These are phyloP conservation scores for Philereme vetulata DNA, from an alignment of 2,888 invertebrate genomes.

Conservation along the genomic window DNA sequence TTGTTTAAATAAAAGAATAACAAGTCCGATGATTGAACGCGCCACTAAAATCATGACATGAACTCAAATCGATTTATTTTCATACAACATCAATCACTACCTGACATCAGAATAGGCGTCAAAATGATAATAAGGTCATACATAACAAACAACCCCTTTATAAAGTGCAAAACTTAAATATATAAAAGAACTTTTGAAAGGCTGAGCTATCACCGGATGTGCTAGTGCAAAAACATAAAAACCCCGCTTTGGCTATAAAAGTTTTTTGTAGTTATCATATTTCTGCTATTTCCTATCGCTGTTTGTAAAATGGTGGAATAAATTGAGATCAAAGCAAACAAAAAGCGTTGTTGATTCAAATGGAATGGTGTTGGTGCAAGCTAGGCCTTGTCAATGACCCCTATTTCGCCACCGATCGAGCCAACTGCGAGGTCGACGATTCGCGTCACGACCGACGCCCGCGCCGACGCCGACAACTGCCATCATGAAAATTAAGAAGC, in stretches of 20 bases:
- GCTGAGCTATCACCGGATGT: conserved; percentile 39
- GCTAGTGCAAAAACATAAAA: conserved; percentile 52
- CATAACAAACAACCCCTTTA: conserved; percentile 36
- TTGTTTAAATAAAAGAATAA: conserved; percentile 54
- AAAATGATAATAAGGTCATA: conserved; percentile 45
- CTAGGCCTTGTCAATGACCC: conserved; percentile 81
- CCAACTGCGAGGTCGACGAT: conserved; percentile 67
- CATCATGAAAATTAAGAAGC: conserved; percentile 34
- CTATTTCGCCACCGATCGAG: conserved; percentile 74
- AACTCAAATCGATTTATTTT: conserved; percentile 43
- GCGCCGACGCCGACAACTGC: conserved; percentile 30
- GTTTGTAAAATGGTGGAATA: conserved; percentile 40
- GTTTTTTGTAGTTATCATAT: conserved; percentile 41
- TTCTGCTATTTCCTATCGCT: conserved; percentile 42
- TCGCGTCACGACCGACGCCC: conserved; percentile 53
- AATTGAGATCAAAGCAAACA: conserved; percentile 42
- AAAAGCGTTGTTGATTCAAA: conserved; percentile 53
- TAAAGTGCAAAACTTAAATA: conserved; percentile 24
- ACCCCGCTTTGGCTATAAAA: conserved; percentile 43
- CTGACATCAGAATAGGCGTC: conserved; percentile 37
- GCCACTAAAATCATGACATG: conserved; percentile 29
- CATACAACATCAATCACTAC: conserved; percentile 42
- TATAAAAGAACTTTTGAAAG: conserved; percentile 23
- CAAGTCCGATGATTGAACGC: conserved; percentile 37
- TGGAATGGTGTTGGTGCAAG: conserved; percentile 61